These are phyloP conservation scores for Apogon hyalosoma DNA, from an alignment of 2,797 vertebrate genomes.

Conservation along the genomic window DNA sequence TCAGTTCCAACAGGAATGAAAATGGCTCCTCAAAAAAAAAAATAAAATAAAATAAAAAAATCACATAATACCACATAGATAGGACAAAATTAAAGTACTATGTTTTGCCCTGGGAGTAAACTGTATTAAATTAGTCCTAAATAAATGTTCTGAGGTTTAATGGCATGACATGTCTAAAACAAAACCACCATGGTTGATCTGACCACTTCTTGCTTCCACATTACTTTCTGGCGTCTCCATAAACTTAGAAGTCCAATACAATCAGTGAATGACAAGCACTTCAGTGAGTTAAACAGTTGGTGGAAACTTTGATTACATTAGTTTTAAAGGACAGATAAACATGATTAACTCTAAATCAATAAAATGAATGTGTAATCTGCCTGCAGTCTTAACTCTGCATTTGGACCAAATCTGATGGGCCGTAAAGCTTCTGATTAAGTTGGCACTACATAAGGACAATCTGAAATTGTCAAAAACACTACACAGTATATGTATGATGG, in stretches of 20 bases:
- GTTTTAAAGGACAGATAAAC: constrained; percentile 7
- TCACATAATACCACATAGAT: constrained; percentile 4
- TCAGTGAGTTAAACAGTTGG: constrained; percentile 18
- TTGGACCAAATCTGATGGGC: constrained; percentile 9
- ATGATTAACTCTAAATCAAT: neutral
- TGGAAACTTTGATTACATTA: constrained; percentile 9
- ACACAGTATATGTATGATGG: no score
- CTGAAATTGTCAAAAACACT: no score
- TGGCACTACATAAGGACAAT: no score
- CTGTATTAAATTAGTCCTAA: constrained; percentile 34
- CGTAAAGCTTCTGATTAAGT: no score
- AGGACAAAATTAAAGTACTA: no score
- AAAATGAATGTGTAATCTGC: constrained; percentile 1
- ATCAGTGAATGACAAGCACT: constrained; percentile 19
- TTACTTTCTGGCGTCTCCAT: constrained; percentile 7
- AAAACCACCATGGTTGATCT: constrained; percentile 23
- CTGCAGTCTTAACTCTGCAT: neutral
- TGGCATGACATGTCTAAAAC: constrained; percentile 24
- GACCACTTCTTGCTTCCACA: neutral
- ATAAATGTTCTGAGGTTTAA: constrained; percentile 25
- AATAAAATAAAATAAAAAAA: neutral
- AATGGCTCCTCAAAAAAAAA: neutral
- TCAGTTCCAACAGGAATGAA: no score
- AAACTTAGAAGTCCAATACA: constrained; percentile 23
- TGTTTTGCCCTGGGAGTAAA: constrained; percentile 18